Base-by-base conservation (phyloP, 2,888 invertebrate genomes). In the Pachycephus smyrnensis region DNA sequence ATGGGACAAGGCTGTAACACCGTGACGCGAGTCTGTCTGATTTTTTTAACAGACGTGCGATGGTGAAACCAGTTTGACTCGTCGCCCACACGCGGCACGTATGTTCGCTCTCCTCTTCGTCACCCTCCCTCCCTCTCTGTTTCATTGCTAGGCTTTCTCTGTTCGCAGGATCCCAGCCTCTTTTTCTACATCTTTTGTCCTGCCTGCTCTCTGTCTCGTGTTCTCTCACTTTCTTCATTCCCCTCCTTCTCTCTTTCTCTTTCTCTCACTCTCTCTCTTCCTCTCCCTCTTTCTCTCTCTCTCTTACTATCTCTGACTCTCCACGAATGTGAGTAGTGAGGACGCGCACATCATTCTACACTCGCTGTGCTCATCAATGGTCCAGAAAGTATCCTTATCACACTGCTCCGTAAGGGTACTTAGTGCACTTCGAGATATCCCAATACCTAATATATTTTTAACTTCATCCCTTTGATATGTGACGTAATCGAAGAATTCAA, bases 21-120 rank as follows among this genome's bases (percentile, higher is more conserved):
- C 71, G 30, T 71, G 71, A 71, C 71, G 71, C 71, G 71, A 71
- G 33, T 71, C n/a, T 33, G 32, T 71, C 71, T 77, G 37, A 78
- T 80, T 79, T 77, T 77, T 79, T 82, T 76, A 77, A 40, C 76
- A 69, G 75, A 74, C 80, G 80, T 74, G 79, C 80, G 79, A 80
- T 79, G 79, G 79, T 84, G 80, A 83, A 84, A 83, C 84, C 83
- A 81, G 84, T 83, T 83, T 84, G 84, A 82, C 84, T 84, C 81
- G 84, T 83, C 84, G 82, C 84, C 82, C 83, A 83, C 84, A 83
- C 84, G 80, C 76, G 71, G 71, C 71, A 55, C 55, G 55, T 55
- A 55, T 55, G 55, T 55, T 55, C 23, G 55, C 55, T 55, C 55
- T 55, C 15, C 23, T 23, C 55, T 55, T 23, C 55, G 9, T 71